Conservation (phyloP, 2,113 vertebrate genomes). For the Tachuris rubrigastra region DNA sequence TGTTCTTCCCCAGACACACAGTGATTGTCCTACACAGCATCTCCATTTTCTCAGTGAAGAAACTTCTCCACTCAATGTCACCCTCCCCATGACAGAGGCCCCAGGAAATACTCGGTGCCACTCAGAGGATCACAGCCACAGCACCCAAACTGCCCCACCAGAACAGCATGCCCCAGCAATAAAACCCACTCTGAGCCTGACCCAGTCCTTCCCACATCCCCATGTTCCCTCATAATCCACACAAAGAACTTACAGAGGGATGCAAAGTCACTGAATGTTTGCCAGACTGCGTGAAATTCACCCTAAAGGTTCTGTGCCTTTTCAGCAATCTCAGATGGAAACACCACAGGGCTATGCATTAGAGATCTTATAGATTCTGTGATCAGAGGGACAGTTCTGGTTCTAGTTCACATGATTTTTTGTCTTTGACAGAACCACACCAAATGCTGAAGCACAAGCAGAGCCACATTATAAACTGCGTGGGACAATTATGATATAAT, state of each 20-base stretch:
- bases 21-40: background rate
- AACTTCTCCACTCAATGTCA: background rate
- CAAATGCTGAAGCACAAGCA: background rate
- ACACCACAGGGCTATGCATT: background rate
- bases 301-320: background rate
- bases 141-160: background rate
- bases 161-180: background rate
- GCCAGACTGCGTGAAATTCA: background rate
- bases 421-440: background rate
- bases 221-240: fast-evolving
- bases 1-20: background rate
- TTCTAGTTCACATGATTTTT: background rate
- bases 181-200: background rate
- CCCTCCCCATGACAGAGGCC: background rate
- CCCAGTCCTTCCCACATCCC: background rate
- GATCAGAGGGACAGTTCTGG: background rate
- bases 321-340: background rate
- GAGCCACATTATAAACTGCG: fast-evolving
- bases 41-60: background rate
- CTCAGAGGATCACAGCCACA: background rate
- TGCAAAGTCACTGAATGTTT: background rate
- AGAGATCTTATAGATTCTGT: background rate
- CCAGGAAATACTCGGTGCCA: background rate
- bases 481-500: background rate
- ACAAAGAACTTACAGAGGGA: fast-evolving